phyloP scores from a whole-genome alignment of 2,113 vertebrate genomes.

The Sminthopsis crassicaudata region DNA sequence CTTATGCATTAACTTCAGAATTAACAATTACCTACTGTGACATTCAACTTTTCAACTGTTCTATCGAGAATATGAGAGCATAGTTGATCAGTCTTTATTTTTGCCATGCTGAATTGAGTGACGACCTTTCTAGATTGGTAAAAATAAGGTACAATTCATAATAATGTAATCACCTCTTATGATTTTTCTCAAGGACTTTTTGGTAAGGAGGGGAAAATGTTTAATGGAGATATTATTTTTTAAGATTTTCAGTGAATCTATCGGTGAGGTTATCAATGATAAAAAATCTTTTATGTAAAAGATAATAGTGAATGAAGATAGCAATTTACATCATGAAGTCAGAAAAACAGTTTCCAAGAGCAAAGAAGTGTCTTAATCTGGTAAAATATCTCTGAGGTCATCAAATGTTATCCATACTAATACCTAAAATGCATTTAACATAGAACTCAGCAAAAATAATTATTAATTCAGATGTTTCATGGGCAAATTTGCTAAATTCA shows the following conservation, averaged over 20 bases:
- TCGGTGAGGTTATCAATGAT: conserved; percentile 35
- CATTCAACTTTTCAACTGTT: not conserved
- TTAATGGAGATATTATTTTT: conserved; percentile 32
- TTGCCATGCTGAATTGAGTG: conserved; percentile 8
- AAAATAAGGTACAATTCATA: conserved; percentile 40
- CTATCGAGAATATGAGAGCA: not conserved
- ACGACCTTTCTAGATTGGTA: conserved; percentile 30
- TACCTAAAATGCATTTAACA: not conserved
- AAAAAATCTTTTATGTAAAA: not conserved
- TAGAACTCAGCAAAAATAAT: not conserved
- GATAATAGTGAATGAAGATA: not conserved
- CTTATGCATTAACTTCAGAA: not conserved
- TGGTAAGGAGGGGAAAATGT: conserved; percentile 2
- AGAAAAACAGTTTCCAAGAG: conserved; percentile 22
- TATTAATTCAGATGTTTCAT: not conserved
- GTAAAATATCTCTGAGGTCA: not conserved
- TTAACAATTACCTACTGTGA: not conserved
- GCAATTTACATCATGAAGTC: conserved; percentile 17
- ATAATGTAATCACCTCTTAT: conserved; percentile 14
- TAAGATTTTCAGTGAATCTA: conserved; percentile 51
- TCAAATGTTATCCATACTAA: not conserved
- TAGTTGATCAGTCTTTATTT: not conserved
- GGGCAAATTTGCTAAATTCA: not conserved
- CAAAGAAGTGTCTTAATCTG: not conserved
- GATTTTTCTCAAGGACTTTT: not conserved